Evolutionary conservation across 2,888 invertebrate genomes (phyloP).

Genomic region (Pristionchus fissidentatus): DNA sequence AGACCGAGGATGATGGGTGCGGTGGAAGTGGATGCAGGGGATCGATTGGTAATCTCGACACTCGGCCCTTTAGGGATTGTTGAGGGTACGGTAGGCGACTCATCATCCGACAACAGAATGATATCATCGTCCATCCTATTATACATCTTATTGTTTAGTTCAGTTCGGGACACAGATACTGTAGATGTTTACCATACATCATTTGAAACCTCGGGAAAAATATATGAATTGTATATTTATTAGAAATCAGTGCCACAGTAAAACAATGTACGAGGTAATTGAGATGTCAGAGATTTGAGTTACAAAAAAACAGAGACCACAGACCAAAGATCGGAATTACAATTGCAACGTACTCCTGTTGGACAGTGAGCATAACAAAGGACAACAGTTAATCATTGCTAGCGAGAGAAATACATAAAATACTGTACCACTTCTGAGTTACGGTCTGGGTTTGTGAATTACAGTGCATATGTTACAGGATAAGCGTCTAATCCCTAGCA

Average conservation of each 20-base stretch:
- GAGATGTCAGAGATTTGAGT: not conserved
- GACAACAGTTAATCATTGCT: too few species aligned
- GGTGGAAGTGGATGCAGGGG: not conserved
- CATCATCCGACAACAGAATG: slow-evolving; percentile 29
- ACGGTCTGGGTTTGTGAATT: not conserved
- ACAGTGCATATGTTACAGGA: not conserved
- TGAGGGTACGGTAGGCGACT: not conserved
- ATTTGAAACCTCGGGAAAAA: not conserved
- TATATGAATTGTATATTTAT: not conserved
- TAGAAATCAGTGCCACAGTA: not conserved
- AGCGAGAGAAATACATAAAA: not conserved
- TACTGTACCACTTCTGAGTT: too few species aligned
- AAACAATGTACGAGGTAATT: not conserved
- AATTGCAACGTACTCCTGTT: not conserved
- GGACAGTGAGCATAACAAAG: not conserved
- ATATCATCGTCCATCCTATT: slow-evolving; percentile 12
- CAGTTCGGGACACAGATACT: not conserved
- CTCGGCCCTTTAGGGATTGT: not conserved
- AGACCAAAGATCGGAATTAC: not conserved
- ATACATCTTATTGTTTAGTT: not conserved
- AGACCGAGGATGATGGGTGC: not conserved
- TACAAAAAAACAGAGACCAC: not conserved
- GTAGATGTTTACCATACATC: not conserved
- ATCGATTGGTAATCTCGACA: not conserved
- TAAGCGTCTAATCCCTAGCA: too few species aligned